Conservation (phyloP, 2,113 vertebrate species). For the Pica pica region DNA sequence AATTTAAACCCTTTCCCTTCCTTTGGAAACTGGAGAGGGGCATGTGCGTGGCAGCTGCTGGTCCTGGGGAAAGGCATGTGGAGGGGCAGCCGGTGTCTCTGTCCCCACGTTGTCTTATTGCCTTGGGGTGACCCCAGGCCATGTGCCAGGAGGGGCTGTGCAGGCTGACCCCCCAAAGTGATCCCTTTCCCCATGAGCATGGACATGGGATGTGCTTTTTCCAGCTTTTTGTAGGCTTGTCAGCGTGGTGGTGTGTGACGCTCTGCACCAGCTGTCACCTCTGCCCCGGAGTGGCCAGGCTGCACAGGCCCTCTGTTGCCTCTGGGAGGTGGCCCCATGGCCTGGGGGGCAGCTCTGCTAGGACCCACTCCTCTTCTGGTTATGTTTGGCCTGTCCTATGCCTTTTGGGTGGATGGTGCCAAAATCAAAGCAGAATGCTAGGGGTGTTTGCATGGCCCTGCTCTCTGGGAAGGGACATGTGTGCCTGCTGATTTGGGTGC, state of each 20-base stretch:
- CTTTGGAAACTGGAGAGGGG: neutral
- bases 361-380: neutral
- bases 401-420: neutral
- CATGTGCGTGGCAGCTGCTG: neutral
- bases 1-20: neutral
- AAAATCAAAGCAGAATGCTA: neutral
- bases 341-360: neutral
- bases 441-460: rapidly evolving
- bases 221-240: neutral
- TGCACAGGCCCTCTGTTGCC: neutral
- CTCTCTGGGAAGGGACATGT: rapidly evolving
- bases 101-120: neutral
- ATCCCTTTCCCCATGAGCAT: neutral
- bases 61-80: neutral
- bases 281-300: rapidly evolving
- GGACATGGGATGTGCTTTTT: neutral
- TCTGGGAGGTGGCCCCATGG: neutral
- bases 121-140: neutral
- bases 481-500: neutral
- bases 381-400: neutral
- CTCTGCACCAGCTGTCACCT: neutral
- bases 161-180: neutral
- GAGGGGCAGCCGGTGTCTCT: neutral
- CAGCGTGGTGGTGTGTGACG: rapidly evolving
- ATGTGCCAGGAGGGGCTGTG: neutral